These are phyloP conservation scores for Spisula subtruncata DNA, from an alignment of 2,888 invertebrate genomes.

Conservation along the genomic window DNA sequence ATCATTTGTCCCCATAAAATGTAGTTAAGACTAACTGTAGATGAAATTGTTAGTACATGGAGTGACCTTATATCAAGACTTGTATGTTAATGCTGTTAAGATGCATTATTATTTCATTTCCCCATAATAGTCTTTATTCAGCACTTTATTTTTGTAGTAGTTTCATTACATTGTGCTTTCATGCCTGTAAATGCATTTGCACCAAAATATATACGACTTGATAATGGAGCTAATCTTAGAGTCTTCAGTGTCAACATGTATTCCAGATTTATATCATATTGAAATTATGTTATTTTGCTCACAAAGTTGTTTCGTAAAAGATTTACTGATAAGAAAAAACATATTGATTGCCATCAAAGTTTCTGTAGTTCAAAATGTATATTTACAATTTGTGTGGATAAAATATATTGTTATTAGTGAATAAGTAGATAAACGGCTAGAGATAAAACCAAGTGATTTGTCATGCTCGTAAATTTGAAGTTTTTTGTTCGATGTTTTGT, in stretches of 20 bases:
- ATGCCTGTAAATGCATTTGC: too few relatives aligned
- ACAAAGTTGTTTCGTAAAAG: not conserved
- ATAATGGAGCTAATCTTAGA: too few relatives aligned
- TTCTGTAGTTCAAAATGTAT: not conserved
- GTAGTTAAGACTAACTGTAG: too few relatives aligned
- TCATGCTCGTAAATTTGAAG: not conserved
- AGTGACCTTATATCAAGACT: too few relatives aligned
- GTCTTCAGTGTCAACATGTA: not conserved
- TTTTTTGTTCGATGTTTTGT: not conserved
- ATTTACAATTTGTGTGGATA: not conserved
- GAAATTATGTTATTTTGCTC: not conserved
- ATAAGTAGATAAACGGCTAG: not conserved
- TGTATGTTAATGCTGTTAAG: too few relatives aligned
- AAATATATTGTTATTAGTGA: not conserved
- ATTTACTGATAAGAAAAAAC: not conserved
- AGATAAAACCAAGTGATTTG: not conserved
- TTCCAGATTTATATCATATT: not conserved
- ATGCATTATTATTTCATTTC: too few relatives aligned
- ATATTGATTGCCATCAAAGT: slow-evolving; percentile 5
- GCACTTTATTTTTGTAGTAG: too few relatives aligned
- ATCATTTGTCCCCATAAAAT: too few relatives aligned
- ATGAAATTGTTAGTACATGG: too few relatives aligned
- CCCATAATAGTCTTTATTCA: too few relatives aligned
- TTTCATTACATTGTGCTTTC: too few relatives aligned
- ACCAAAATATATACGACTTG: too few relatives aligned